phyloP scores from a whole-genome alignment of 2,888 invertebrate genomes.

The Empis livida region DNA sequence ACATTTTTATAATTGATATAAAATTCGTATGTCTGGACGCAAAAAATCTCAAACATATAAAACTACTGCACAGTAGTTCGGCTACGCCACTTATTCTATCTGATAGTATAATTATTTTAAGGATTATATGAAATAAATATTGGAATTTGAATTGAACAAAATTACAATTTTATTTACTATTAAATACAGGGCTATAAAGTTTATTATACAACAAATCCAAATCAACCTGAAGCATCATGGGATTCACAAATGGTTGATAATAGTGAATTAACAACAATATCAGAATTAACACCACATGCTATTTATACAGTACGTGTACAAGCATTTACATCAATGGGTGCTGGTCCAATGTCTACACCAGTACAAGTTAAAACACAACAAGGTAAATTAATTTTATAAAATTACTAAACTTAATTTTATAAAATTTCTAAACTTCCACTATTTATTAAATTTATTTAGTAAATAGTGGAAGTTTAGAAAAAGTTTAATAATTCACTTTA shows the following conservation, averaged over 20 bases:
- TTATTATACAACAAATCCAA: constrained; percentile 84
- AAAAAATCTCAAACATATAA: too few relatives aligned
- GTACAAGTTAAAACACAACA: constrained; percentile 97
- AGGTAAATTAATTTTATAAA: constrained; percentile 42
- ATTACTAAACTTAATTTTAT: not conserved
- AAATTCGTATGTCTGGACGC: too few relatives aligned
- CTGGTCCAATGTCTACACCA: constrained; percentile 88
- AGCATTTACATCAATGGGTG: constrained; percentile 87
- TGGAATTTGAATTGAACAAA: too few relatives aligned
- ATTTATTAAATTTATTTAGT: too few relatives aligned
- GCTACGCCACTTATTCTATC: too few relatives aligned
- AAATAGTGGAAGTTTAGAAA: too few relatives aligned
- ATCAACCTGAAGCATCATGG: constrained; percentile 80
- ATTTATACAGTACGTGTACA: constrained; percentile 92
- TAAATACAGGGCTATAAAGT: constrained; percentile 82
- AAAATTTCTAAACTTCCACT: too few relatives aligned
- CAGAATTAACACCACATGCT: constrained; percentile 78
- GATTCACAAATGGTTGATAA: constrained; percentile 87
- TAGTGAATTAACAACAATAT: constrained; percentile 83
- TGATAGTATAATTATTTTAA: too few relatives aligned
- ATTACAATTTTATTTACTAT: not conserved
- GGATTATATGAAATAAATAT: too few relatives aligned
- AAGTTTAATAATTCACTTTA: too few relatives aligned
- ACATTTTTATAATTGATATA: too few relatives aligned
- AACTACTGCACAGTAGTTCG: too few relatives aligned